These are phyloP conservation scores for Lophotis ruficrista DNA, from an alignment of 2,113 vertebrate genomes.

Conservation along the genomic window DNA sequence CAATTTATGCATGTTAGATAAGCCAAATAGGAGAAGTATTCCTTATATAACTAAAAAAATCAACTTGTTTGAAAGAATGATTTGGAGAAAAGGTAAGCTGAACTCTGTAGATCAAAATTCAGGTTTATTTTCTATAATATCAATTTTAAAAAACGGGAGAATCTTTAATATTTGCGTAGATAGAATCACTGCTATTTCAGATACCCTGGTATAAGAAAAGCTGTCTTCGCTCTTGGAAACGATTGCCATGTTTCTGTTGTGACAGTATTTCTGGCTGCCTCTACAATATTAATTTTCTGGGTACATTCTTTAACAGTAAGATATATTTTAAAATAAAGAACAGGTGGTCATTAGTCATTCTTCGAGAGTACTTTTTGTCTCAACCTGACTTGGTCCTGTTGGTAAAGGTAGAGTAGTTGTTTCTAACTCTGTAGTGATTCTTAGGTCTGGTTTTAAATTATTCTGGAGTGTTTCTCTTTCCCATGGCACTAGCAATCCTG, in stretches of 20 bases:
- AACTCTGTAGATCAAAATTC: neutral
- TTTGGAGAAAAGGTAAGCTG: neutral
- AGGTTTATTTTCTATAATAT: neutral
- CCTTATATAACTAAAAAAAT: neutral
- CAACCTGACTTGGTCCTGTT: neutral
- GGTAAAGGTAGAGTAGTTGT: neutral
- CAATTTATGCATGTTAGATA: neutral
- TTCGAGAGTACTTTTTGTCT: neutral
- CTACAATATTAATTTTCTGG: neutral
- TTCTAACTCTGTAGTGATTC: neutral
- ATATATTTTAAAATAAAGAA: neutral
- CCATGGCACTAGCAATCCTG: neutral
- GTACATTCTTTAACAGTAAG: neutral
- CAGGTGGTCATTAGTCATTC: neutral
- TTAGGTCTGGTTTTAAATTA: neutral
- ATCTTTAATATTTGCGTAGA: neutral
- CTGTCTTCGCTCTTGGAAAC: neutral
- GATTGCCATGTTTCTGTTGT: neutral
- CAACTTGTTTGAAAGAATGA: neutral
- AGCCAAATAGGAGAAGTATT: neutral
- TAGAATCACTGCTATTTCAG: neutral
- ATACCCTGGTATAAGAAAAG: neutral
- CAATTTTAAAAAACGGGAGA: neutral
- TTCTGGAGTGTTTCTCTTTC: neutral
- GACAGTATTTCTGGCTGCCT: neutral